Base-by-base conservation (phyloP, 2,888 invertebrate genomes). In the Mimumesa dahlbomi region DNA sequence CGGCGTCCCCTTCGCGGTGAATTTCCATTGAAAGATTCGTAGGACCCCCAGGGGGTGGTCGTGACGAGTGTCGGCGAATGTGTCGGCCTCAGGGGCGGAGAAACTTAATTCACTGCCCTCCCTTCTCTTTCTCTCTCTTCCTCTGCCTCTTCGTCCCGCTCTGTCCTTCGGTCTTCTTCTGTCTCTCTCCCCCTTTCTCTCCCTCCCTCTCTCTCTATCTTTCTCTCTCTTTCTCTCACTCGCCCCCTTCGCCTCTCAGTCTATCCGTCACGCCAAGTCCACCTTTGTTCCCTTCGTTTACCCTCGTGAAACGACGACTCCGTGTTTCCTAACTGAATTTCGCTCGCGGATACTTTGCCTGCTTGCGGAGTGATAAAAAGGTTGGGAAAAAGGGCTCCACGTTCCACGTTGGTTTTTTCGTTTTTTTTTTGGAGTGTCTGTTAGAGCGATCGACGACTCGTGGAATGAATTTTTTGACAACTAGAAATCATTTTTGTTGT, bases 21-120 rank as follows among this genome's bases (percentile, higher is more conserved):
- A 78, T 79, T 78, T 79, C 76, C 68, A 79, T 76, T 76, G 79
- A 79, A 79, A 79, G 79, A 68, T 71, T 79, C 76, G 71, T 71
- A 63, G 56, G 65, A 65, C 79, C 76, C 77, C 74, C 72, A 59
- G 66, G 62, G 80, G 80, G 69, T 79, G 81, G 73, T 77, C 81
- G 81, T 79, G 69, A 81, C 79, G 76, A 72, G 67, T 71, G 68
- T 69, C 71, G 75, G 71, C 75, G 70, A 80, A 81, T 82, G 82
- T 77, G 76, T 81, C 73, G 80, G 73, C 77, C 65, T 76, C 75
- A 82, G 81, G 76, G 81, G 82, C 82, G 82, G 82, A 74, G 82
- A 81, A 82, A 79, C 81, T 78, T 78, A 81, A 77, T 79, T 79
- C 77, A 80, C 73, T 78, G 75, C 75, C 79, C 73, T 78, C 66